Conservation (phyloP, 1,140 invertebrate genomes). For the Apis florea region DNA sequence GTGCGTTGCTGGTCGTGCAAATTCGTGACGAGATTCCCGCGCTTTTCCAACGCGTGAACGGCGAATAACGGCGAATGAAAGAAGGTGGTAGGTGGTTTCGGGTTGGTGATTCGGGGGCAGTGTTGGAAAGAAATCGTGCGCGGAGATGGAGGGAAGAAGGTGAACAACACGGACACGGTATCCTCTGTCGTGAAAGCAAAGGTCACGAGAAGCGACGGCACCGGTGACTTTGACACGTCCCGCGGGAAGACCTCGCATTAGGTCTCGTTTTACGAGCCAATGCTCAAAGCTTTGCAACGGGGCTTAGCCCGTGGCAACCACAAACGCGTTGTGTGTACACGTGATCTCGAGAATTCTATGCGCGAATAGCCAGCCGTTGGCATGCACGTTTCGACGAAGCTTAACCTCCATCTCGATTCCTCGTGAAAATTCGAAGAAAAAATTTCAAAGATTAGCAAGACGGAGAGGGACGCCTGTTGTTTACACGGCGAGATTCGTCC, state of each 20-base stretch:
- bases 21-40: not conserved
- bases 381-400: slow-evolving; percentile 21
- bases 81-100: too few species aligned
- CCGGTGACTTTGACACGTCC: slow-evolving; percentile 61
- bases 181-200: slow-evolving; percentile 49
- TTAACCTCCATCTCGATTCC: slow-evolving; percentile 17
- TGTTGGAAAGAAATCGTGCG: not conserved
- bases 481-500: not conserved
- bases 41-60: not conserved
- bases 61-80: not conserved
- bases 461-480: not conserved
- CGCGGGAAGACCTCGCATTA: slow-evolving; percentile 59
- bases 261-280: slow-evolving; percentile 63
- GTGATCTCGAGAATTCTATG: slow-evolving; percentile 41
- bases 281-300: slow-evolving; percentile 57
- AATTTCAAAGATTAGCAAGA: slow-evolving; percentile 8
- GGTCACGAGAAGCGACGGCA: slow-evolving; percentile 59
- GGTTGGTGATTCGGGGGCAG: not conserved
- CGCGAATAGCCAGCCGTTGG: not conserved
- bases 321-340: slow-evolving; percentile 57
- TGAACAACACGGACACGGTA: slow-evolving; percentile 21
- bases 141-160: not conserved
- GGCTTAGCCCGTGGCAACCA: slow-evolving; percentile 32
- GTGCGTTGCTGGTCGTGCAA: not conserved
- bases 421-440: too few species aligned